Percentiles rank a stretch among this genome's conserved stretches.
Evolutionary conservation across 2,797 vertebrate species (phyloP).

Genomic region (Onychomys torridus): DNA sequence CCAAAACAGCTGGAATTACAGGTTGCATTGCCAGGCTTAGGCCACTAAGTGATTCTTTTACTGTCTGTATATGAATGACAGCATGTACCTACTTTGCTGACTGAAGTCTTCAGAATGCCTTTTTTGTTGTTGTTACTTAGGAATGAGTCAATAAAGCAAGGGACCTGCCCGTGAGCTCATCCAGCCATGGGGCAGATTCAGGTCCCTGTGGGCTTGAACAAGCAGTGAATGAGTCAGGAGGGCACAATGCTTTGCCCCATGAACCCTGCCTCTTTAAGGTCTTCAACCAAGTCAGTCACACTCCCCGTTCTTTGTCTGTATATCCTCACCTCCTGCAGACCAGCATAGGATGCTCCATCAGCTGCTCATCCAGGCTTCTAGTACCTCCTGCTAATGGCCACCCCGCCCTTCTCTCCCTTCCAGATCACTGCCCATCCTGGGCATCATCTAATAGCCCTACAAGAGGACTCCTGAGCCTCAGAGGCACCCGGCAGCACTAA

Average conservation of each 20-base stretch:
- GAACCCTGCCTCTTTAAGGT: background rate
- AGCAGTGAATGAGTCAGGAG: accelerated
- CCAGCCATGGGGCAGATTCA: background rate
- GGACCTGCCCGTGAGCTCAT: background rate
- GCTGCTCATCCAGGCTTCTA: slow-evolving; percentile 77
- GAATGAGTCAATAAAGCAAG: background rate
- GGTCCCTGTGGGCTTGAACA: background rate
- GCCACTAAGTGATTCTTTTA: background rate
- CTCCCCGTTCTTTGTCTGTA: background rate
- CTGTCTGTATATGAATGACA: background rate
- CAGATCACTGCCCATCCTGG: slow-evolving; percentile 34
- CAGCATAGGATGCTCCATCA: slow-evolving; percentile 65
- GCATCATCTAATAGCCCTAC: background rate
- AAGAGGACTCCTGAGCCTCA: slow-evolving; percentile 39
- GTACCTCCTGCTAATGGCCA: slow-evolving; percentile 61
- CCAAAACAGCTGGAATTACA: background rate
- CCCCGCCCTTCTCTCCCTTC: slow-evolving; percentile 69
- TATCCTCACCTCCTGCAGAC: background rate
- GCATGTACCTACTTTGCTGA: too few relatives aligned
- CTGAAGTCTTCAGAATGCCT: too few relatives aligned
- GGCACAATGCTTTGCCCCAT: accelerated
- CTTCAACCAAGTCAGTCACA: too few relatives aligned
- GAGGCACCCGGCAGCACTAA: slow-evolving; percentile 37
- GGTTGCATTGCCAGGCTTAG: too few relatives aligned
- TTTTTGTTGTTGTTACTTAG: too few relatives aligned